Evolutionary conservation across 2,113 vertebrate genomes (phyloP).

Genomic region (Poeciliopsis turrubarensis): DNA sequence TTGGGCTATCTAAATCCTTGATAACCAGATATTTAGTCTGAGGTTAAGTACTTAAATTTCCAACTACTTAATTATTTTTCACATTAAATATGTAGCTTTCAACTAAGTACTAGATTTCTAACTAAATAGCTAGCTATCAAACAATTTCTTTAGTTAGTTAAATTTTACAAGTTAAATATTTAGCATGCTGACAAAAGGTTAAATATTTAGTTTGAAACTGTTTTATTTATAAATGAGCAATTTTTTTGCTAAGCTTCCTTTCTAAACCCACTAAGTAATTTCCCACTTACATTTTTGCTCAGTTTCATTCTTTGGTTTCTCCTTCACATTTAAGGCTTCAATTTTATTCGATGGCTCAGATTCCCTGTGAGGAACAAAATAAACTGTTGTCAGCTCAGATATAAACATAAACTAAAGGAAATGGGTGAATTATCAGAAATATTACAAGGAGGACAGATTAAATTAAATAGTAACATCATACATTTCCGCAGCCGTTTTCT

Average conservation of each 20-base stretch:
- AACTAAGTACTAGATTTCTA: too few relatives aligned
- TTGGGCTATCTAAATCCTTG: too few relatives aligned
- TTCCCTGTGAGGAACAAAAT: neutral
- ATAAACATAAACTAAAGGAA: neutral
- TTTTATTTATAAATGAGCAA: too few relatives aligned
- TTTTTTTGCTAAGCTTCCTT: neutral
- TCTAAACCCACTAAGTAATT: neutral
- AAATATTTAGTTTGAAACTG: too few relatives aligned
- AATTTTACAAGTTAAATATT: too few relatives aligned
- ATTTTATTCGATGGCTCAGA: neutral
- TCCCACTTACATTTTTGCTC: neutral
- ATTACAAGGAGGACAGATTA: neutral
- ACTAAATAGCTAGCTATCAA: too few relatives aligned
- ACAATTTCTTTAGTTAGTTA: too few relatives aligned
- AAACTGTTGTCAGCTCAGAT: neutral
- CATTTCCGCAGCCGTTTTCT: neutral
- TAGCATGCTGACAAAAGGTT: too few relatives aligned
- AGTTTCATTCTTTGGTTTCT: neutral
- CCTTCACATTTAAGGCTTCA: neutral
- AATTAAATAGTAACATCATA: conserved; percentile 3
- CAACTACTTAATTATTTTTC: too few relatives aligned
- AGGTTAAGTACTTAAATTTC: too few relatives aligned
- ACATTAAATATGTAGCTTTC: too few relatives aligned
- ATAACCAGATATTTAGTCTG: too few relatives aligned
- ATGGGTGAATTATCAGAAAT: neutral